These are phyloP conservation scores for Corvus moneduloides DNA, from an alignment of 2,113 vertebrate genomes.

Conservation along the genomic window DNA sequence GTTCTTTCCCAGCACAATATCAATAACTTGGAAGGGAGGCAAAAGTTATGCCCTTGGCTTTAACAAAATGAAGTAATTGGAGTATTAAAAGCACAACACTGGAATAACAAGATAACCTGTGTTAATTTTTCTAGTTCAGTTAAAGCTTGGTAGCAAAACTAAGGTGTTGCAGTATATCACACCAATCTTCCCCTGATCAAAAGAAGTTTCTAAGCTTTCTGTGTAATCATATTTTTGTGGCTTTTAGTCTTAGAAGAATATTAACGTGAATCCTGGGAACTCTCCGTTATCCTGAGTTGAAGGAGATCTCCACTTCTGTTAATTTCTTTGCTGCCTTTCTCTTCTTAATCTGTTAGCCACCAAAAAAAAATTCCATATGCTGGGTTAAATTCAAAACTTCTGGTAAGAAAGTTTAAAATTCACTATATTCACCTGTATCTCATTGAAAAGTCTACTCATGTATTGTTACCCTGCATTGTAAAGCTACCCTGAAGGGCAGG, in stretches of 20 bases:
- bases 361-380: not conserved
- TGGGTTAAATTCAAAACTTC: constrained; percentile 34
- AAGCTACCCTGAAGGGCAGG: not conserved
- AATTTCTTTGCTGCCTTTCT: not conserved
- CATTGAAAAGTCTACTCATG: not conserved
- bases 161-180: not conserved
- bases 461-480: not conserved
- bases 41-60: not conserved
- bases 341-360: not conserved
- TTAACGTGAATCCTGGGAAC: not conserved
- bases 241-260: not conserved
- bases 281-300: not conserved
- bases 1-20: not conserved
- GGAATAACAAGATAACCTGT: not conserved
- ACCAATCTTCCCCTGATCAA: not conserved
- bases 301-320: not conserved
- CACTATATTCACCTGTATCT: not conserved
- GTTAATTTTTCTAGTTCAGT: not conserved
- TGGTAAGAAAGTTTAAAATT: not conserved
- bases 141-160: not conserved
- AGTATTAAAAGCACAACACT: not conserved
- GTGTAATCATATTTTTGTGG: not conserved
- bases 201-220: not conserved
- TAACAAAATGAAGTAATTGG: not conserved
- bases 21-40: not conserved